Percentiles rank a stretch among this genome's conserved stretches.
Conservation (phyloP, 2,888 invertebrate species). For the Cephus pulcher region DNA sequence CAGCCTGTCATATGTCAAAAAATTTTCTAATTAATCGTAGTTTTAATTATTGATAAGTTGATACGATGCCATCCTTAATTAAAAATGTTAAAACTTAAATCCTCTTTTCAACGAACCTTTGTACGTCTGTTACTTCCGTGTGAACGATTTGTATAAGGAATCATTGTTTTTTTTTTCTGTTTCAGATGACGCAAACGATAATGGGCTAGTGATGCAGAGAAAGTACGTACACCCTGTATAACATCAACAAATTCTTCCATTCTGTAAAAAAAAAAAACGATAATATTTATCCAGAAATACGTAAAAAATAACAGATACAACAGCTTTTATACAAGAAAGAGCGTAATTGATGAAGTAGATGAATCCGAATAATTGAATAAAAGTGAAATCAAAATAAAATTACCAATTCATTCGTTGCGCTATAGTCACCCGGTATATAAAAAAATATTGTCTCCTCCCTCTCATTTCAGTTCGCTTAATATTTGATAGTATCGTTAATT, state of each 20-base stretch:
- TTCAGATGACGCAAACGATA: background rate
- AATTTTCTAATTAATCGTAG: background rate
- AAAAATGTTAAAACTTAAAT: background rate
- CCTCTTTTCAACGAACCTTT: background rate
- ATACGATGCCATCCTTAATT: background rate
- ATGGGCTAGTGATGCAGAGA: background rate
- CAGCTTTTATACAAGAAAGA: background rate
- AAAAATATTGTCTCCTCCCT: background rate
- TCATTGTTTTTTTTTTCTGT: background rate
- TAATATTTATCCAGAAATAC: background rate
- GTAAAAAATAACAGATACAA: background rate
- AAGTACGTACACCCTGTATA: background rate
- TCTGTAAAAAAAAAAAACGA: background rate
- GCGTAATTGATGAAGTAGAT: background rate
- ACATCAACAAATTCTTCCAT: background rate
- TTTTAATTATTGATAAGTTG: background rate
- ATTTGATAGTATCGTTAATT: background rate
- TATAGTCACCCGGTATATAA: background rate
- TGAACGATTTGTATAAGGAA: background rate
- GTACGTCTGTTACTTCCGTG: background rate
- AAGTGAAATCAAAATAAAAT: background rate
- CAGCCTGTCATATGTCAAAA: too few relatives aligned
- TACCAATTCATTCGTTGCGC: background rate
- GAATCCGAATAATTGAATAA: background rate
- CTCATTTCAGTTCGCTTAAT: background rate